Conservation (phyloP, 2,797 vertebrate genomes). For the Poeciliopsis turneri region DNA sequence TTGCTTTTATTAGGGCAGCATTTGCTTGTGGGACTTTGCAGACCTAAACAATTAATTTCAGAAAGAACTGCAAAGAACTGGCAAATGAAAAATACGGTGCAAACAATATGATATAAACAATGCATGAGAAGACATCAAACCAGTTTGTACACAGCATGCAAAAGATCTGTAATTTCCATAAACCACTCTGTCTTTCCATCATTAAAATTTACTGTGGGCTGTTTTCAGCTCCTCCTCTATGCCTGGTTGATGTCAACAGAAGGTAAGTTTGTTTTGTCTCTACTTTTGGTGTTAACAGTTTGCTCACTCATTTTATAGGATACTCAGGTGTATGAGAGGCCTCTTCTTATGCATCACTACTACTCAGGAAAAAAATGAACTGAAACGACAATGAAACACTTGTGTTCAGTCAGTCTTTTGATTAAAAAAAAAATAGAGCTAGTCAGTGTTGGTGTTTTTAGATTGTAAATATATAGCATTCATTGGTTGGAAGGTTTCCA, state of each 20-base stretch:
- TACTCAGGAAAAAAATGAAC: neutral
- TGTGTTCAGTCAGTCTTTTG: neutral
- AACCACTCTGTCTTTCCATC: neutral
- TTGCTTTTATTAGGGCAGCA: neutral
- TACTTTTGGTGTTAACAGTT: neutral
- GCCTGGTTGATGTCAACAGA: neutral
- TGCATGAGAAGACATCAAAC: neutral
- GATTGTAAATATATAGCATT: neutral
- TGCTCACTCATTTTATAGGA: neutral
- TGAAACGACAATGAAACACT: neutral
- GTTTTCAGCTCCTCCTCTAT: neutral
- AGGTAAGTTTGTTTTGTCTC: neutral
- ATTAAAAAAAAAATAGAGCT: no score
- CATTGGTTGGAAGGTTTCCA: neutral
- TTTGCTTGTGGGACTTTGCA: neutral
- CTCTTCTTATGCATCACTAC: neutral
- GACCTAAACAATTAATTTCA: neutral
- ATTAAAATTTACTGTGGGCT: neutral
- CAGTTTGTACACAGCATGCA: neutral
- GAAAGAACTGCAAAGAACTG: neutral
- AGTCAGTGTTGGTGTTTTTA: neutral
- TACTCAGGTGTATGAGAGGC: neutral
- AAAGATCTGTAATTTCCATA: neutral
- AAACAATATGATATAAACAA: neutral
- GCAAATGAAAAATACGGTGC: neutral